These are phyloP conservation scores for Crossocerus cetratus DNA, from an alignment of 2,888 invertebrate species.

Conservation along the genomic window DNA sequence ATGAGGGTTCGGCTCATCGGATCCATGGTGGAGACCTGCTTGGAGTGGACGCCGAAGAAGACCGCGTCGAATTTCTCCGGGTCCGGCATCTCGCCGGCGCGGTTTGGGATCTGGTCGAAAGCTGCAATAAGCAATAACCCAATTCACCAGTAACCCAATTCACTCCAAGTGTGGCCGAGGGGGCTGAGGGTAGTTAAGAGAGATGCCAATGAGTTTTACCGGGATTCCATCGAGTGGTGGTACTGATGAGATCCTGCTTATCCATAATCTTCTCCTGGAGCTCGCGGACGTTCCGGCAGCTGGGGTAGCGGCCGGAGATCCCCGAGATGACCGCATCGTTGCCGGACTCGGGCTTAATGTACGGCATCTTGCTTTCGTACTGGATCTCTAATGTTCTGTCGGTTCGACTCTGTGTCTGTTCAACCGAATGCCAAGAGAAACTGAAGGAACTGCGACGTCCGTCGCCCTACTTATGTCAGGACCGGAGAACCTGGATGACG, in stretches of 20 bases:
- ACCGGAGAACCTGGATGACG: too few relatives aligned
- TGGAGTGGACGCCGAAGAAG: slow-evolving; percentile 79
- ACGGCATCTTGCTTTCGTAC: too few relatives aligned
- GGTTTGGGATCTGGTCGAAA: slow-evolving; percentile 82
- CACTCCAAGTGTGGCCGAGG: too few relatives aligned
- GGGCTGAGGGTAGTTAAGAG: too few relatives aligned
- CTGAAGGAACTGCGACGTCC: too few relatives aligned
- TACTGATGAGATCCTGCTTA: slow-evolving; percentile 84
- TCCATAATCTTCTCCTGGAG: slow-evolving; percentile 85
- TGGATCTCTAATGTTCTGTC: too few relatives aligned
- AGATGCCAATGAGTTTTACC: slow-evolving; percentile 48
- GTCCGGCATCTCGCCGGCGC: slow-evolving; percentile 85
- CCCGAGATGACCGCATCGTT: slow-evolving; percentile 83
- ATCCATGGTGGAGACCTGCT: slow-evolving; percentile 80
- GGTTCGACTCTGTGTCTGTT: too few relatives aligned
- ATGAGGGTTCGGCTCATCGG: slow-evolving; percentile 81
- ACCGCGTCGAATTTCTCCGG: slow-evolving; percentile 83
- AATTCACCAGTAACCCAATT: too few relatives aligned
- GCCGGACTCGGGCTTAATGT: slow-evolving; percentile 26
- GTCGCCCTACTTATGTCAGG: too few relatives aligned
- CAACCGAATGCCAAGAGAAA: too few relatives aligned
- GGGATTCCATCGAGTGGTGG: slow-evolving; percentile 76
- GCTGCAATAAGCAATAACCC: too few relatives aligned
- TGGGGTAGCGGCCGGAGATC: slow-evolving; percentile 86
- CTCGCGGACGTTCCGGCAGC: slow-evolving; percentile 85